A percentile compares a stretch with the other conserved stretches of the same genome.
Conservation (phyloP, 2,797 vertebrate genomes). For the Capromys pilorides region DNA sequence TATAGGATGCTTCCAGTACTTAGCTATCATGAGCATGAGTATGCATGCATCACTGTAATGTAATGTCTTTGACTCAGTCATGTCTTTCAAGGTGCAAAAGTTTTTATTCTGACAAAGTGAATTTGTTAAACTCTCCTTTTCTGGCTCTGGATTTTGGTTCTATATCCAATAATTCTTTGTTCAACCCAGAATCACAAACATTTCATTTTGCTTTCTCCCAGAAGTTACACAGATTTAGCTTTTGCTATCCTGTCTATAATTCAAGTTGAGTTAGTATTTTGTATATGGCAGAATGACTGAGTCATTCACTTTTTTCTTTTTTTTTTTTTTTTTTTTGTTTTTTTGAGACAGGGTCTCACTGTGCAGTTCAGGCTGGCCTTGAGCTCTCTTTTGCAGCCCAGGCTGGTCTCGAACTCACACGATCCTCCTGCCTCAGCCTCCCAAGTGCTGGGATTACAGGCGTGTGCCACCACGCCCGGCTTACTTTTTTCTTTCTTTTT, state of each 20-base stretch:
- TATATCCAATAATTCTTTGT: neutral
- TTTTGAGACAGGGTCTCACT: too few relatives aligned
- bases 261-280: conserved; percentile 6
- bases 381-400: too few relatives aligned
- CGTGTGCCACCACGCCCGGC: too few relatives aligned
- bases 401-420: too few relatives aligned
- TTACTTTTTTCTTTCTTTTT: too few relatives aligned
- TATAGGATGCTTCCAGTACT: neutral
- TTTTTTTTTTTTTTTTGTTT: too few relatives aligned
- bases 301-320: neutral
- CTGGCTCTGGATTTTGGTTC: neutral
- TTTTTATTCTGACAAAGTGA: neutral
- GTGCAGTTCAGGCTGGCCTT: too few relatives aligned
- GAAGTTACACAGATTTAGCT: neutral
- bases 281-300: neutral
- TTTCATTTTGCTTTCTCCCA: conserved; percentile 42
- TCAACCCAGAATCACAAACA: conserved; percentile 35
- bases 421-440: too few relatives aligned
- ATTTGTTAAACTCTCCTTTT: neutral
- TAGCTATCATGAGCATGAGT: neutral
- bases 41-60: neutral
- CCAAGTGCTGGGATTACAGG: too few relatives aligned
- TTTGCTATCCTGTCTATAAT: neutral
- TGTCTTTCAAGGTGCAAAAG: neutral
- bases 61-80: neutral